These are phyloP conservation scores for Pantala flavescens DNA, from an alignment of 1,140 invertebrate species.

Conservation along the genomic window DNA sequence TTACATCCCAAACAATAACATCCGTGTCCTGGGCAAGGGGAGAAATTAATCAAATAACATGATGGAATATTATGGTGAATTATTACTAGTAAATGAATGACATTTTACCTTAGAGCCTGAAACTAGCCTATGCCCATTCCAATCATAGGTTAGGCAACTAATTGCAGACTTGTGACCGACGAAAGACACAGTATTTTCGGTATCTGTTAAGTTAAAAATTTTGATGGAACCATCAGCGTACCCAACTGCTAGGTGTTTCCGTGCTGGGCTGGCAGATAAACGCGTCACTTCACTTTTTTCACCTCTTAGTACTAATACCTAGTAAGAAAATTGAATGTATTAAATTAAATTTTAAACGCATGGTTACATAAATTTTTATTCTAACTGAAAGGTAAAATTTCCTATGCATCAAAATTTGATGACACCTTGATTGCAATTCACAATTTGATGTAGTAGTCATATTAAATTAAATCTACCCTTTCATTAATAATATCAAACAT, in stretches of 20 bases:
- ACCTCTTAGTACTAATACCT: slow-evolving; percentile 62
- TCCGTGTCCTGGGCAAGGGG: slow-evolving; percentile 70
- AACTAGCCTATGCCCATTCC: slow-evolving; percentile 64
- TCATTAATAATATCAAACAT: too few relatives aligned
- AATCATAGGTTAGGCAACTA: slow-evolving; percentile 71
- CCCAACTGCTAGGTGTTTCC: slow-evolving; percentile 73
- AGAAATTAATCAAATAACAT: not conserved
- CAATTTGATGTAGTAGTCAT: too few relatives aligned
- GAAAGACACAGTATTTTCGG: slow-evolving; percentile 65
- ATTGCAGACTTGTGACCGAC: slow-evolving; percentile 81
- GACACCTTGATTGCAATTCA: too few relatives aligned
- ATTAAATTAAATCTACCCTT: too few relatives aligned
- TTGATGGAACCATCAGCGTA: slow-evolving; percentile 83
- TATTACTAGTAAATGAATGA: slow-evolving; percentile 18
- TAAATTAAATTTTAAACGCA: slow-evolving; percentile 9
- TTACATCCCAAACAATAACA: slow-evolving; percentile 89
- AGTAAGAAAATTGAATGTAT: slow-evolving; percentile 21
- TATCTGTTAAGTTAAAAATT: slow-evolving; percentile 61
- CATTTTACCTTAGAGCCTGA: slow-evolving; percentile 70
- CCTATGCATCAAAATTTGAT: too few relatives aligned
- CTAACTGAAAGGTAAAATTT: too few relatives aligned
- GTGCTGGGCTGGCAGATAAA: slow-evolving; percentile 58
- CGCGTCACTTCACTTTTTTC: slow-evolving; percentile 67
- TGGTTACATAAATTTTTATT: slow-evolving; percentile 3
- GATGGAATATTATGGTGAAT: not conserved